Base-by-base conservation (phyloP, 2,888 invertebrate genomes). In the Linyphia triangularis region DNA sequence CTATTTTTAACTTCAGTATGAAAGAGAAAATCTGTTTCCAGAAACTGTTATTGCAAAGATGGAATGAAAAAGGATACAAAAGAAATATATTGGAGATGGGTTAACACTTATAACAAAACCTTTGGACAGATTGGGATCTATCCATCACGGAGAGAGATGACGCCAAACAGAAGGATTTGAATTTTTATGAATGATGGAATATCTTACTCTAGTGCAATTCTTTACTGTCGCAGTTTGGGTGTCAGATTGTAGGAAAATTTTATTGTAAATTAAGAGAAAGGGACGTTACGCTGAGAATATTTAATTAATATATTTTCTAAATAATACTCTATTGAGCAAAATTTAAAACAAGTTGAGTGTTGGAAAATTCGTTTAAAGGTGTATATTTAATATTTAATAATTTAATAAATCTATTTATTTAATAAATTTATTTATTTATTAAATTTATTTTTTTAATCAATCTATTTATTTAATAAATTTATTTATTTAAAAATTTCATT, bases 121-220 rank as follows among this genome's bases (percentile, higher is more conserved):
- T 13, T n/a, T 5, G 13, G 51, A n/a, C 51, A 51, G 51, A 51
- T 51, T 6, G 5, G 16, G 51, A 51, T 16, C n/a, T 33, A 77
- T 77, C 63, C 57, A 77, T 77, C 77, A 77, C 61, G 33, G 28
- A 22, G 33, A 26, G 24, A 30, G 37, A 26, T 67, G 67, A 67
- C 67, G 33, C 33, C n/a, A n/a, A 16, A 61, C 5, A 22, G 6
- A 26, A n/a, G 40, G 40, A 77, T 77, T 77, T 77, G 63, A 77
- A 77, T 77, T 59, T 40, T 24, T 77, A 63, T 37, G 61, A 77
- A 59, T 30, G 77, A 77, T 77, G 26, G 43, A 26, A 70, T 24
- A 26, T 70, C 24, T 43, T n/a, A 28, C n/a, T n/a, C n/a, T n/a
- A n/a, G n/a, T 26, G 43, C 26, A 70, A 51, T 51, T 51, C 16